phyloP scores from a whole-genome alignment of 1,140 invertebrate genomes.

The Euura saliciscinereae region DNA sequence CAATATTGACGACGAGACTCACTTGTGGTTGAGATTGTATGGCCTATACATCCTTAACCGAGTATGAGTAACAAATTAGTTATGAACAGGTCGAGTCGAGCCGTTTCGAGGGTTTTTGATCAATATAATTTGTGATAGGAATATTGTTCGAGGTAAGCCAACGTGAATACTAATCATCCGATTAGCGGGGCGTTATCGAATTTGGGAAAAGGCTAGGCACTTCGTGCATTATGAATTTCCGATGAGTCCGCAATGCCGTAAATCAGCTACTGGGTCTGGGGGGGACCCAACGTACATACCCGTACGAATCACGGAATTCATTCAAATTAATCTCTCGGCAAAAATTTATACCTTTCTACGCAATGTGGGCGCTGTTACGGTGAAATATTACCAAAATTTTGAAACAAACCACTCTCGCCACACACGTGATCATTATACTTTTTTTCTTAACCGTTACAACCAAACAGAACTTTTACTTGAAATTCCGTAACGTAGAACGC shows the following conservation, averaged over 20 bases:
- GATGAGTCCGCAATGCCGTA: neutral
- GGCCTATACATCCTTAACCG: no score
- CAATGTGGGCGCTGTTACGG: neutral
- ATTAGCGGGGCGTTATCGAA: conserved; percentile 1
- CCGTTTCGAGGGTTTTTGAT: neutral
- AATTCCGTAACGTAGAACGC: no score
- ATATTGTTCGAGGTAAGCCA: neutral
- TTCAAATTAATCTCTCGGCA: neutral
- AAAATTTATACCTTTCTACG: neutral
- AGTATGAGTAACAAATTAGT: no score
- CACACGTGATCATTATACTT: no score
- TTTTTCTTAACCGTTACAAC: no score
- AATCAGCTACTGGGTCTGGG: neutral
- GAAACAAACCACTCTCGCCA: no score
- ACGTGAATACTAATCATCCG: conserved; percentile 3
- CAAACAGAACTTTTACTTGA: no score
- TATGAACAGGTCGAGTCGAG: no score
- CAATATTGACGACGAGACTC: no score
- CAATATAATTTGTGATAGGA: neutral
- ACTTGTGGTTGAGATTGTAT: no score
- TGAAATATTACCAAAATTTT: neutral
- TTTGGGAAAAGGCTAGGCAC: neutral
- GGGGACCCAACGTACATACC: neutral
- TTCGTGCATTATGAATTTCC: conserved; percentile 3
- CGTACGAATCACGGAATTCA: neutral